Evolutionary conservation across 2,113 vertebrate genomes (phyloP), one percentile per base, ranked within the genome.

Genomic region (Xerus inauris): DNA sequence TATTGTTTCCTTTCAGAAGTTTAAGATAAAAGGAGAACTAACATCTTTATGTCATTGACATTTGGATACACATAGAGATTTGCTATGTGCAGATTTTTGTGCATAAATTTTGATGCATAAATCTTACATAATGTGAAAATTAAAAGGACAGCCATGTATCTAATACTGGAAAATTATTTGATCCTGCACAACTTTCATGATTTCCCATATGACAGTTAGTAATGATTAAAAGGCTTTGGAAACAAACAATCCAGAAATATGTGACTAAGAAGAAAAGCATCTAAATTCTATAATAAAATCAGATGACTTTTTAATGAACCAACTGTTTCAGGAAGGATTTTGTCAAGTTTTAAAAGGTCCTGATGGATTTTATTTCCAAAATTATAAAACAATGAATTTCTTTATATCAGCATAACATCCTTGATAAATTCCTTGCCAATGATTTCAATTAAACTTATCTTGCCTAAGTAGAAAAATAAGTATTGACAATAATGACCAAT

Each of bases 81-180:
- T 80, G 54, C 65, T 69, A 1, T 35, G 19, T 92, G 45, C 6
- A 40, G 10, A 6, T 26, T 73, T 80, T 73, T 49, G 42, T 79
- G 26, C 9, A 19, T 38, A 47, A 91, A 51, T 12, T 88, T 93
- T 86, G 14, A 40, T 84, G 22, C 20, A 28, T n/a, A 54, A 49
- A 65, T 87, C 6, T 76, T 94, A 49, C 2, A n/a, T 91, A 93
- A 72, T 80, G 83, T 80, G 51, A 79, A 96, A 92, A 84, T 64
- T 59, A 28, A 59, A 95, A 87, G 11, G 7, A 65, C 9, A 83
- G 12, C 26, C 40, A 45, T 40, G 17, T 13, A 49, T 80, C 42
- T 40, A 54, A 83, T 80, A 16, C 20, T 76, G 17, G 14, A 80
- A 91, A 45, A 69, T 49, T 65, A 89, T 75, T 83, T 51, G 20